Percentiles rank a stretch among this genome's conserved stretches.
Evolutionary conservation across 2,113 vertebrate genomes (phyloP).

Genomic region (Semnornis frantzii): DNA sequence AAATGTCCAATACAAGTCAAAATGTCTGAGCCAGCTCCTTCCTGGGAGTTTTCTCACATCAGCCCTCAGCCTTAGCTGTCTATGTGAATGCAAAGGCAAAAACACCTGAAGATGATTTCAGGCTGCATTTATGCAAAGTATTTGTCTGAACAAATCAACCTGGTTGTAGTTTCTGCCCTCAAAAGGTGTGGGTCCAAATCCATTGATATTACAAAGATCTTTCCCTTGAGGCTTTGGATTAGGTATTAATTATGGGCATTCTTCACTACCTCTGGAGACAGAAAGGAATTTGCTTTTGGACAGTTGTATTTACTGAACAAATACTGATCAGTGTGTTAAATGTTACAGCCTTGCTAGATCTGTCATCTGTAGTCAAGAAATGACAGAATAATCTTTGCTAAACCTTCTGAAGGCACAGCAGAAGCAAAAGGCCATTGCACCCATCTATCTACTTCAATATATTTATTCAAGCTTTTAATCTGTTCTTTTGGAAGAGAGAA

Average conservation of each 20-base stretch:
- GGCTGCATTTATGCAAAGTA: background rate
- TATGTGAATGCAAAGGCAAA: background rate
- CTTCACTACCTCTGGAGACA: background rate
- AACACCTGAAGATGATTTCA: background rate
- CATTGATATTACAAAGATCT: background rate
- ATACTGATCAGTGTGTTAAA: background rate
- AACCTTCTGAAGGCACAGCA: background rate
- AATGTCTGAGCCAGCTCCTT: background rate
- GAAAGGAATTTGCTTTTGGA: background rate
- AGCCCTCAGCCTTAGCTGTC: background rate
- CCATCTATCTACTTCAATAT: background rate
- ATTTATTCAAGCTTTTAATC: constrained; percentile 10
- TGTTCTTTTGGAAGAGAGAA: background rate
- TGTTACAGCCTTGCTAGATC: background rate
- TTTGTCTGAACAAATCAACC: background rate
- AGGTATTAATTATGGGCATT: background rate
- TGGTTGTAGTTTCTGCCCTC: background rate
- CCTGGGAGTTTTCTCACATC: background rate
- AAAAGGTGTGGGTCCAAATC: background rate
- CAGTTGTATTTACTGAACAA: constrained; percentile 16
- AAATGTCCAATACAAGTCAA: background rate
- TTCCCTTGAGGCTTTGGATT: background rate
- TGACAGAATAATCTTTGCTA: constrained; percentile 42
- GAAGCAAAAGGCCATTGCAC: background rate
- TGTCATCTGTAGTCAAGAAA: background rate